Base-by-base conservation (phyloP, 2,888 invertebrate species). In the Mantis religiosa region DNA sequence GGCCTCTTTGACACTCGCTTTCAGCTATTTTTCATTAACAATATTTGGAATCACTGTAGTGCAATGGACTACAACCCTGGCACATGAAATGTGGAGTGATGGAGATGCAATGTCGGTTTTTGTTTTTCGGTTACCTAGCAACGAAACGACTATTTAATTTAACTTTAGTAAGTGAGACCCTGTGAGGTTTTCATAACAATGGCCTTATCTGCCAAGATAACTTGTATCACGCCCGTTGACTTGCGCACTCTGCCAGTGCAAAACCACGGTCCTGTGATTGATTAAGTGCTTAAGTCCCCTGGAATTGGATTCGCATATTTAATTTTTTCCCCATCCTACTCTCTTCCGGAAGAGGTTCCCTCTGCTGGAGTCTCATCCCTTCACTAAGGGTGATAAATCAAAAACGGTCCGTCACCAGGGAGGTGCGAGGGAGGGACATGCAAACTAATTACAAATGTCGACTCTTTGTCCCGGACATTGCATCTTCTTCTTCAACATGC, bases 231-330 rank as follows among this genome's bases (percentile, higher is more conserved):
- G 54, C 54, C 54, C 54, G 54, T 71, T 20, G 20, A 71, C 54
- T 71, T 20, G 20, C 54, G 54, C 25, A 20, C 20, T 71, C 54
- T 71, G 54, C 54, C 54, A 71, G 20, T 71, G 54, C 20, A 71
- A 71, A 71, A 71, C 54, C 54, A 25, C 54, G 54, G 54, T 20
- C 54, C 82, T 28, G 87, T 89, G 89, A 89, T 89, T 89, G 89
- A 89, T 89, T 89, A 89, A 89, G 88, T 89, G 83, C 89, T 89
- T 89, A 88, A 88, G 88, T 20, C 83, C 89, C 87, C 54, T 81
- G 86, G 89, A 88, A 89, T 89, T 89, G 88, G 89, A 88, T 89
- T 86, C 89, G 89, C 89, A 89, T 89, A 89, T 89, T 89, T 89
- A 89, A 89, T 88, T 89, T 89, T 30, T 85, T 89, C 41, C 25